Evolutionary conservation across 2,888 invertebrate genomes (phyloP).

Genomic region (Cerastis rubricosa): DNA sequence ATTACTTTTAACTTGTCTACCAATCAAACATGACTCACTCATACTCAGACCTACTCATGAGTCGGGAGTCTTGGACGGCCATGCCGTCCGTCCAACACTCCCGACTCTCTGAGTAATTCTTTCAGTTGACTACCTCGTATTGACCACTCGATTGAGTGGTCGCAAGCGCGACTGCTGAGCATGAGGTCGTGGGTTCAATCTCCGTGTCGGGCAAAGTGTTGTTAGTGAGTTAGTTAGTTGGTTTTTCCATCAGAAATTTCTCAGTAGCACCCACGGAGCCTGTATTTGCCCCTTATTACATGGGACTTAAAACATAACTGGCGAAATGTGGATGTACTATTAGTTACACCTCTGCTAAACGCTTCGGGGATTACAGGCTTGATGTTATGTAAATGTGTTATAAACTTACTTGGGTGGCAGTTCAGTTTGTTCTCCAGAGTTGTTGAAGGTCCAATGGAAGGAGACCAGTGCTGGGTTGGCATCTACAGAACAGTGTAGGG

Average conservation of each 20-base stretch:
- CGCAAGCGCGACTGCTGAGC: background rate
- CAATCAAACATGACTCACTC: background rate
- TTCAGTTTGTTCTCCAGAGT: conserved; percentile 96
- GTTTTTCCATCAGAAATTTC: background rate
- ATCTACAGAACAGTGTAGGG: conserved; percentile 96
- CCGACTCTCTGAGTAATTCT: no score
- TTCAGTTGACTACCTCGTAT: no score
- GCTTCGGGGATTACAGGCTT: background rate
- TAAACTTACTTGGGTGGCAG: conserved; percentile 92
- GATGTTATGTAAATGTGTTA: no score
- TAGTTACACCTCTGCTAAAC: background rate
- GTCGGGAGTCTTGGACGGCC: no score
- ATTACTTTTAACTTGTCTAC: background rate
- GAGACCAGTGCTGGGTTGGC: conserved; percentile 96
- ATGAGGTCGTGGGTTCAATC: background rate
- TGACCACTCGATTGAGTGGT: no score
- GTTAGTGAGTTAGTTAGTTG: no score
- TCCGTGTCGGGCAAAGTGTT: background rate
- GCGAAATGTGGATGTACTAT: background rate
- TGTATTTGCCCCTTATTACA: background rate
- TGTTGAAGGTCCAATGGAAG: conserved; percentile 98
- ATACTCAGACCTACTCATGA: no score
- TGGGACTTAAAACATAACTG: background rate
- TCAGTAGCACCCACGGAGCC: background rate
- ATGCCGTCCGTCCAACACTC: no score